phyloP scores from a whole-genome alignment of 92 coral and sea anemone species.

The Scolanthus callimorphus region DNA sequence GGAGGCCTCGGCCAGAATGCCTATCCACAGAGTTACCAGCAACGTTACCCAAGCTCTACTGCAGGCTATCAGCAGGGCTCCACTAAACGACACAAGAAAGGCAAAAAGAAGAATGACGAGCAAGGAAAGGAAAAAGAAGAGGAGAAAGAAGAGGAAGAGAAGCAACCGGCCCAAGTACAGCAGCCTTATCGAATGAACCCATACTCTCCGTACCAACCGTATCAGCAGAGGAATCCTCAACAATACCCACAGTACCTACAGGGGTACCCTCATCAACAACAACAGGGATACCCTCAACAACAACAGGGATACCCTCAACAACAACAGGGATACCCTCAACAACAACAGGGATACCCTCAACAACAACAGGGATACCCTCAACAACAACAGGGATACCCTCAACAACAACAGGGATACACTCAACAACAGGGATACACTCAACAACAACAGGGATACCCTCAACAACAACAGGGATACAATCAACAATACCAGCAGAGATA shows the following conservation, averaged over 20 bases:
- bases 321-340: not conserved
- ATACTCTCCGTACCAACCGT: constrained; percentile 6
- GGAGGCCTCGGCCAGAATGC: too few relatives aligned
- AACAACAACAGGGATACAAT: not conserved
- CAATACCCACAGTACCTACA: not conserved
- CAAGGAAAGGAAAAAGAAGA: constrained; percentile 8
- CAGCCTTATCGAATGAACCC: too few relatives aligned
- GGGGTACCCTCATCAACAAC: not conserved
- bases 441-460: not conserved
- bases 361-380: constrained; percentile 1
- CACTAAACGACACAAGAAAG: not conserved
- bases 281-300: not conserved
- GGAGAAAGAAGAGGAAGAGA: constrained; percentile 7
- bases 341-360: not conserved
- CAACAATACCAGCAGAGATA: too few relatives aligned
- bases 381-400: not conserved
- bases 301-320: not conserved
- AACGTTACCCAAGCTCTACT: constrained; percentile 4
- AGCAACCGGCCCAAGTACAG: constrained; percentile 1
- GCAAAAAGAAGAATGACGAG: not conserved
- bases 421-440: not conserved
- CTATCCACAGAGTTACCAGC: constrained; percentile 2
- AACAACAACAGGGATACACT: not conserved
- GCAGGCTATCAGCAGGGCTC: not conserved
- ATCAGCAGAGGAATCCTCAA: not conserved